Base-by-base conservation (phyloP, 2,113 vertebrate genomes). In the Megaleporinus macrocephalus region DNA sequence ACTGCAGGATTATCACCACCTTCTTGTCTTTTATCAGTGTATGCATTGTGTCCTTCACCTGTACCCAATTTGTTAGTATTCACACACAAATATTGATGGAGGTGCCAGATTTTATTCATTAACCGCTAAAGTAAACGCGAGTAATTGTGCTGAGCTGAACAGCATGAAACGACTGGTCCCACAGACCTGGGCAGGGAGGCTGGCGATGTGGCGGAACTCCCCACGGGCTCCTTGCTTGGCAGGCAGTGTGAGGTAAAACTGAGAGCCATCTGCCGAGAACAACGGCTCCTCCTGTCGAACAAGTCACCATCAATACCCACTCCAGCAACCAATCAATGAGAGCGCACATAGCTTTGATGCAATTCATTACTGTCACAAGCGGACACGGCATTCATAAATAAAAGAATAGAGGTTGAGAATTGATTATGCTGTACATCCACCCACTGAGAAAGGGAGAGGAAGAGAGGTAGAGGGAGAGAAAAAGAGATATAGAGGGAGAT, bases 221-320 rank as follows among this genome's bases (percentile, higher is more conserved):
- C 95, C 95, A 2, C 92, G 92, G 62, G 93, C 92, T 0, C 95
- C 95, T 80, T 95, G 95, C 69, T 95, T 95, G 15, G 93, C 93
- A 1, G 93, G 93, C 70, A 95, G 88, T 6, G 93, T 86, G 5
- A 94, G 87, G 73, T 95, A 96, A 88, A 95, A 94, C 55, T 90
- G 63, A 0, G 91, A 90, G 57, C 91, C 83, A 24, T 95, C 93
- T 14, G 85, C 79, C 7, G 93, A 90, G 84, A 96, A 95, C 87
- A 95, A 29, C 0, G 94, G 94, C 61, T 82, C 82, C 24, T 94
- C 94, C 93, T 95, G 91, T 81, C n/a, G 79, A 73, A 72, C n/a
- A 47, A 88, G 29, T 69, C 11, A 77, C 22, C 27, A 61, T 51
- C 44, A 63, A 82, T 74, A 62, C 4, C 62, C 49, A 18, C 33